Evolutionary conservation across 2,888 invertebrate species (phyloP).

Genomic region (Notodonta ziczac): DNA sequence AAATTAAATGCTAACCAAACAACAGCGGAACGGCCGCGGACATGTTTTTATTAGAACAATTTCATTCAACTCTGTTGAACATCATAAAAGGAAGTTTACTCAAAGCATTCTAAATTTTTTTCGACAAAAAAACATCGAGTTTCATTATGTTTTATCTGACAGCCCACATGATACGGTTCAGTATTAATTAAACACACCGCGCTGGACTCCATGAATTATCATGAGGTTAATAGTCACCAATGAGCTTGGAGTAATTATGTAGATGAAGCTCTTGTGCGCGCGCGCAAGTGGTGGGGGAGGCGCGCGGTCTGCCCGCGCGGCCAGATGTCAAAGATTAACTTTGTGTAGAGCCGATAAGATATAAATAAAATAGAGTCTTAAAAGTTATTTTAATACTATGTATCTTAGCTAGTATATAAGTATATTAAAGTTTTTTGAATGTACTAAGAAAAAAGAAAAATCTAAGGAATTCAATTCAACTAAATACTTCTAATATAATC

Average conservation of each 20-base stretch:
- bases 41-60: conserved; percentile 44
- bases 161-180: conserved; percentile 78
- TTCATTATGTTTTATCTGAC: conserved; percentile 77
- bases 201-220: conserved; percentile 76
- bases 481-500: too few relatives aligned
- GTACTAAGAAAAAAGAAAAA: too few relatives aligned
- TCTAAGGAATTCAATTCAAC: too few relatives aligned
- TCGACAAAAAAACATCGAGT: conserved; percentile 52
- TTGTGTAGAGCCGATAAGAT: neutral
- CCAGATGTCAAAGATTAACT: conserved; percentile 23
- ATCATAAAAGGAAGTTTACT: conserved; percentile 41
- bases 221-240: conserved; percentile 83
- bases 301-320: conserved; percentile 32
- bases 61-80: conserved; percentile 44
- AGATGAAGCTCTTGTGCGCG: conserved; percentile 73
- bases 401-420: too few relatives aligned
- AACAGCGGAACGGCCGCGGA: conserved; percentile 25
- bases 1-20: conserved; percentile 26
- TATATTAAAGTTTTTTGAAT: too few relatives aligned
- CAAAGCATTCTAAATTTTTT: conserved; percentile 28
- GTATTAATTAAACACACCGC: conserved; percentile 77
- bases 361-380: neutral
- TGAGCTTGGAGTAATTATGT: conserved; percentile 83
- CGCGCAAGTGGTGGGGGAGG: conserved; percentile 58
- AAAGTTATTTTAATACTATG: too few relatives aligned